These are phyloP conservation scores for Atethmia centrago DNA, from an alignment of 2,888 invertebrate species.

Conservation along the genomic window DNA sequence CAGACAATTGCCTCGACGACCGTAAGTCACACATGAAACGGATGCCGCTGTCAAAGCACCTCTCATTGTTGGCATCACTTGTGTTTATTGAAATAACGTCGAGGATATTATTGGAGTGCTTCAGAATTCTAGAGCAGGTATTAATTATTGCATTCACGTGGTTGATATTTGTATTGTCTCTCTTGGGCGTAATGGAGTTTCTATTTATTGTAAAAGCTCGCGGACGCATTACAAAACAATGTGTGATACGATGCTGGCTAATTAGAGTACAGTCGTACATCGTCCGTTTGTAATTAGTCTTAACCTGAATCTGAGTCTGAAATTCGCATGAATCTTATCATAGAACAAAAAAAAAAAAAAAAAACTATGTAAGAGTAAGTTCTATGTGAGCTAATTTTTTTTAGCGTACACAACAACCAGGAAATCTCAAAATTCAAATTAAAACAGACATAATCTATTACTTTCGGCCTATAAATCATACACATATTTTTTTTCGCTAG, in stretches of 20 bases:
- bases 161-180: conserved; percentile 39
- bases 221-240: conserved; percentile 7
- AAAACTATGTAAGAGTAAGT: background rate
- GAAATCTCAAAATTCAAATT: conserved; percentile 15
- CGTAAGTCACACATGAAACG: conserved; percentile 87
- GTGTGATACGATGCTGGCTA: background rate
- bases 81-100: conserved; percentile 82
- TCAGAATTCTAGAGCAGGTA: conserved; percentile 68
- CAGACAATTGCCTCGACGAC: conserved; percentile 87
- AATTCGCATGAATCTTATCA: background rate
- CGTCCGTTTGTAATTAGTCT: conserved; percentile 5
- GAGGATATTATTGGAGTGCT: conserved; percentile 69
- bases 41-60: conserved; percentile 82
- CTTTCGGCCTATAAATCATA: conserved; percentile 61
- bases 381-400: background rate
- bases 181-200: conserved; percentile 42
- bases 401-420: background rate
- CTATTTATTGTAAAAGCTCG: conserved; percentile 28
- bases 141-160: conserved; percentile 52
- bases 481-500: conserved; percentile 70
- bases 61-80: conserved; percentile 77
- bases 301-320: background rate
- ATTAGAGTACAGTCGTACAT: conserved; percentile 4
- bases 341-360: background rate
- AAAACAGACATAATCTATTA: conserved; percentile 2